Base-by-base conservation (phyloP, 1,140 invertebrate species). In the Zophobas morio region DNA sequence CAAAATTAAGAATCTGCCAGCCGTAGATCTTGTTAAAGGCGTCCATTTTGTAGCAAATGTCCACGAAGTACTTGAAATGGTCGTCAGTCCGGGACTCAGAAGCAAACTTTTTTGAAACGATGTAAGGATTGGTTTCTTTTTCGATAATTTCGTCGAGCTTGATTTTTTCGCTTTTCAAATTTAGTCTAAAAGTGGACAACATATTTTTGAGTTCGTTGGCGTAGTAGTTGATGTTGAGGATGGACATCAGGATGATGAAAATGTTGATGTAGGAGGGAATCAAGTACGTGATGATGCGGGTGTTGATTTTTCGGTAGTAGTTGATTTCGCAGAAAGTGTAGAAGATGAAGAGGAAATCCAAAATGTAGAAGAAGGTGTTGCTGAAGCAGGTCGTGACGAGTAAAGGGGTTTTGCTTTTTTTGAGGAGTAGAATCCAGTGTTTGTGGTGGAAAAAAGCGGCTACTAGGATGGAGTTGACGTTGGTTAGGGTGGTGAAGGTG, bases 11-110 rank as follows among this genome's bases (percentile, higher is more conserved):
- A 37, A 77, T 63, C 37, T 77, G 76, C 37, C 40, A 57, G 34
- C 76, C 76, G 33, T 72, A 77, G 20, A 77, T 77, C n/a, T 57
- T 72, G 8, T 72, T 54, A 49, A 77, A 77, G 37, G 49, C 42
- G 2, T 56, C 47, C 5, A 72, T 35, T 34, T 56, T 33, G 71
- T n/a, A 32, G 8, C 53, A 60, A 37, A 77, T 57, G 32, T 40
- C 5, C 1, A 72, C 40, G 6, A 77, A 47, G 36, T 34, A 39
- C 2, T 37, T 57, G 35, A 77, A 56, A n/a, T 51, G 46, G 3
- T 76, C 34, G 32, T 76, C 56, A 40, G 51, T 6, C 2, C 20
- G 32, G n/a, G 35, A 47, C 6, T 6, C 35, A 37, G 2, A n/a
- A 0, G 35, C 34, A 51, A 70, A 70, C 32, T 49, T 51, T 8